phyloP scores from a whole-genome alignment of 2,113 vertebrate species.

The Burhinus oedicnemus region DNA sequence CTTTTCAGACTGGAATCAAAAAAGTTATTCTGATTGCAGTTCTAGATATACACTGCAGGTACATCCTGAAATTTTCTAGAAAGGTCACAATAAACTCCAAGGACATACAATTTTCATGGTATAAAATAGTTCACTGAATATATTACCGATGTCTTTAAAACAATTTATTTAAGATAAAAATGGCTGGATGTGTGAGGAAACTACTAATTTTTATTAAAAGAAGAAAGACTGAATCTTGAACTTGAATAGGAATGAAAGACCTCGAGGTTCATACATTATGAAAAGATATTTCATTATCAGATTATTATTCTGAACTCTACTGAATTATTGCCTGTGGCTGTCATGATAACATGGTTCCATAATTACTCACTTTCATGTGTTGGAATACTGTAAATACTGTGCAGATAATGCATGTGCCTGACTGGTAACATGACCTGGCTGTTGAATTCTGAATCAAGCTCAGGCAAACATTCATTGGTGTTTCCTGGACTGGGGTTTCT shows the following conservation, averaged over 20 bases:
- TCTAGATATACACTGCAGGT: neutral
- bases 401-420: neutral
- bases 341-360: neutral
- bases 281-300: neutral
- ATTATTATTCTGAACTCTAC: neutral
- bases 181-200: neutral
- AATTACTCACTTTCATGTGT: neutral
- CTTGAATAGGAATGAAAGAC: neutral
- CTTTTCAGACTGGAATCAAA: neutral
- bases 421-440: neutral
- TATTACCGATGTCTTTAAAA: neutral
- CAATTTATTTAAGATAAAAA: neutral
- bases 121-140: neutral
- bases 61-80: neutral
- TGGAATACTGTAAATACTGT: neutral
- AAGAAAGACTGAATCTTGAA: neutral
- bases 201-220: neutral
- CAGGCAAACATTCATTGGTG: fast-evolving
- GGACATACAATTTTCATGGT: neutral
- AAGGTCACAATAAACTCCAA: neutral
- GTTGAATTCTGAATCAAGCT: neutral
- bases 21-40: neutral
- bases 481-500: neutral
- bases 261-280: neutral
- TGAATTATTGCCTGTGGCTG: neutral